phyloP scores from a whole-genome alignment of 2,797 vertebrate genomes.

The Ceyx erithaca region DNA sequence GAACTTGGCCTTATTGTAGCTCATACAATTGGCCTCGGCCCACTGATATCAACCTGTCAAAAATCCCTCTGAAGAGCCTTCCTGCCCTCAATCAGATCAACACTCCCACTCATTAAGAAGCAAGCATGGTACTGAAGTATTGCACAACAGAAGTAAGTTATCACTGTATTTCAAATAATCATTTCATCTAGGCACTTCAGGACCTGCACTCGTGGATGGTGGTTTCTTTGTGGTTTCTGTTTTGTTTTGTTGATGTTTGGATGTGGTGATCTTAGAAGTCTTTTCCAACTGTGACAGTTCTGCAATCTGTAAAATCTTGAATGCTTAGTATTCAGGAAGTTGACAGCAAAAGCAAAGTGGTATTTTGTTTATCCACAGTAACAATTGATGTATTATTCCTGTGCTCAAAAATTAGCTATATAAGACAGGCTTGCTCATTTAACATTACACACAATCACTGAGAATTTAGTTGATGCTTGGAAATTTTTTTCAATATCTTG shows the following conservation, averaged over 20 bases:
- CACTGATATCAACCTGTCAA: too few relatives aligned
- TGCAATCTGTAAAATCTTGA: background rate
- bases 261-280: too few relatives aligned
- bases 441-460: background rate
- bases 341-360: background rate
- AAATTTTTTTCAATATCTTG: background rate
- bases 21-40: too few relatives aligned
- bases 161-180: background rate
- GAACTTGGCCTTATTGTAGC: too few relatives aligned
- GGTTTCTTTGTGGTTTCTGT: too few relatives aligned
- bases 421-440: background rate
- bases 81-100: too few relatives aligned
- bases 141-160: background rate
- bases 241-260: too few relatives aligned
- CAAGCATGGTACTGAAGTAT: background rate
- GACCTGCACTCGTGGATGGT: too few relatives aligned
- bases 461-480: background rate
- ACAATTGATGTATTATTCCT: background rate
- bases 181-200: background rate
- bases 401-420: background rate
- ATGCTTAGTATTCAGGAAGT: slow-evolving; percentile 3
- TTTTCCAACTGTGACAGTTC: too few relatives aligned
- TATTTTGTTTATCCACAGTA: slow-evolving; percentile 21
- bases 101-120: background rate
- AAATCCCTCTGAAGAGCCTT: too few relatives aligned